Evolutionary conservation across 2,888 invertebrate species (phyloP), one percentile per base, ranked within the genome.

Genomic region (Diplolepis rosae): DNA sequence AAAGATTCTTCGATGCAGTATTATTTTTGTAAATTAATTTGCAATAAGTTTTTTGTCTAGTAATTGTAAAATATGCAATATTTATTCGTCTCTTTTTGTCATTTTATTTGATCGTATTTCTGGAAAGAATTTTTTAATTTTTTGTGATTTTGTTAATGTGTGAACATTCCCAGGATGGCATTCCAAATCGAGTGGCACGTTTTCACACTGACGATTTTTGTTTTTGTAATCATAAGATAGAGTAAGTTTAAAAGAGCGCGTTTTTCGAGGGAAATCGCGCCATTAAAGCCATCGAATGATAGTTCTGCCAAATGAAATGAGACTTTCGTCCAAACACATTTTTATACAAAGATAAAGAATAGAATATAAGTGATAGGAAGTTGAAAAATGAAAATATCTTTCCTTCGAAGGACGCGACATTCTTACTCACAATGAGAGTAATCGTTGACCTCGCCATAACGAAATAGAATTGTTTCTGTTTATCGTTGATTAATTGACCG

Each of bases 401-500:
- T 73, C 61, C 74, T 74, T 80, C 77, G 79, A 75, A 77, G 71
- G 67, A 72, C 73, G 76, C 72, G 71, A 77, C 66, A 66, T 69
- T 66, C 66, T 66, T 56, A 69, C 71, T 70, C 66, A 71, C 76
- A 72, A 73, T 76, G 74, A 71, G 65, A 71, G 75, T 80, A 51
- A 65, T 77, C 71, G 74, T 78, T 80, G 77, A 83, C 77, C 79
- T 82, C 78, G 78, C 74, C 76, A 68, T 79, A 76, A 80, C 65
- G 69, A 80, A 80, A 82, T 80, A 73, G 72, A 79, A 84, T 81
- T 81, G 73, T 80, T 84, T 81, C 76, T 77, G 78, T 81, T 80
- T 74, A 79, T 82, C 72, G 77, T 80, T 78, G 71, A 77, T 78
- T 78, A 75, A 72, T 77, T 72, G 69, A 71, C 71, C 35, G 71